These are phyloP conservation scores for Euthynnus affinis DNA, from an alignment of 2,797 vertebrate genomes.

Conservation along the genomic window DNA sequence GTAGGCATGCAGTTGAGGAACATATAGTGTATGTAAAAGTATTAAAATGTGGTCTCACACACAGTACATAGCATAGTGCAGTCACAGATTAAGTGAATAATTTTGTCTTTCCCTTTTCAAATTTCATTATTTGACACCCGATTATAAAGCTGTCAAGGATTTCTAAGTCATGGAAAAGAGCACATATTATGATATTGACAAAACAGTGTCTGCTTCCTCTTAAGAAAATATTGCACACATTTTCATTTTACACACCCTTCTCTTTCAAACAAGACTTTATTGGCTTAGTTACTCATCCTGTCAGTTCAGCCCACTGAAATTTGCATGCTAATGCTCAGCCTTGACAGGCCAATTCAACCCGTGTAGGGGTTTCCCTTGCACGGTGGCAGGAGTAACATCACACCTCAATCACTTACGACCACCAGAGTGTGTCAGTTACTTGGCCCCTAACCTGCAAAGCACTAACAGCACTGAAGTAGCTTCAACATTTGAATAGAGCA, in stretches of 20 bases:
- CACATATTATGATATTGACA: background rate
- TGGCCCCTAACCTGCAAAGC: background rate
- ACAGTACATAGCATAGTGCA: no score
- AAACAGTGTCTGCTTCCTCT: background rate
- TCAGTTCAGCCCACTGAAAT: constrained; percentile 32
- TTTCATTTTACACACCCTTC: background rate
- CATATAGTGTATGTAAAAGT: no score
- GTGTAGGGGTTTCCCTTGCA: constrained; percentile 11
- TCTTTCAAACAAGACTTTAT: constrained; percentile 32
- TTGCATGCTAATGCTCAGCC: constrained; percentile 44
- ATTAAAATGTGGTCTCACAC: no score
- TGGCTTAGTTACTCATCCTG: constrained; percentile 38
- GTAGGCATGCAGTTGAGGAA: no score
- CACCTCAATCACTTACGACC: constrained; percentile 5
- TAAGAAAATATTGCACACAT: background rate
- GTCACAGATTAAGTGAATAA: background rate
- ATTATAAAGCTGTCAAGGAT: background rate
- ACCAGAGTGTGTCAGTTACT: background rate
- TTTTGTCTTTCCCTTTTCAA: background rate
- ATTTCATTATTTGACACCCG: background rate
- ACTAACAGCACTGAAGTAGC: background rate
- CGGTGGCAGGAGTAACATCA: constrained; percentile 9
- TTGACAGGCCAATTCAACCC: constrained; percentile 18
- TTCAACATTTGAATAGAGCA: background rate
- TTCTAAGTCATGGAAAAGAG: background rate